Percentiles rank a stretch among this genome's conserved stretches.
Evolutionary conservation across 2,797 vertebrate genomes (phyloP).

Genomic region (Moxostoma hubbsi): DNA sequence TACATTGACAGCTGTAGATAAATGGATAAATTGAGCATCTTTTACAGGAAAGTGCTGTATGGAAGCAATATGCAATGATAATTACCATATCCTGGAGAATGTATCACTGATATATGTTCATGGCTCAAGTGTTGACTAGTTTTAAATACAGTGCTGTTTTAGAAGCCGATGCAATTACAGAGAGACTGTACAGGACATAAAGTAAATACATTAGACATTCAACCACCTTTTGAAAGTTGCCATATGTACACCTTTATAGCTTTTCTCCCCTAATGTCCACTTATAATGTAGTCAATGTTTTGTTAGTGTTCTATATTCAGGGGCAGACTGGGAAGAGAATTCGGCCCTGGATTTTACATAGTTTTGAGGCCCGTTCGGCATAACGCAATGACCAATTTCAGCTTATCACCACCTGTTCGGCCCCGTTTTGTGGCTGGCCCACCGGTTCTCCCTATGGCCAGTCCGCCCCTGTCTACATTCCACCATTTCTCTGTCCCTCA

Average conservation of each 20-base stretch:
- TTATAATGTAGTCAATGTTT: too few relatives aligned
- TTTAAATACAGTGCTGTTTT: not conserved
- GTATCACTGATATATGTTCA: not conserved
- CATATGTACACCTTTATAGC: not conserved
- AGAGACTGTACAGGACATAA: not conserved
- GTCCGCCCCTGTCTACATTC: too few relatives aligned
- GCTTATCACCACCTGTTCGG: too few relatives aligned
- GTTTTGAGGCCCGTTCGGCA: too few relatives aligned
- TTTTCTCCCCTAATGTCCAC: too few relatives aligned
- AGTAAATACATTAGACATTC: not conserved
- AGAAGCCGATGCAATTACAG: not conserved
- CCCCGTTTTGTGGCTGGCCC: too few relatives aligned
- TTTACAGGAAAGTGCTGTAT: conserved; percentile 7
- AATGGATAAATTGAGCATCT: conserved; percentile 17
- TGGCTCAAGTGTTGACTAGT: not conserved
- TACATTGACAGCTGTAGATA: conserved; percentile 47
- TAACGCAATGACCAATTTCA: too few relatives aligned
- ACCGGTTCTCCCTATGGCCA: too few relatives aligned
- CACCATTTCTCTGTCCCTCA: too few relatives aligned
- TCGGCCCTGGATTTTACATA: too few relatives aligned
- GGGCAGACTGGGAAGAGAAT: too few relatives aligned
- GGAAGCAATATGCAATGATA: conserved; percentile 1
- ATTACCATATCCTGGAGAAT: conserved; percentile 2
- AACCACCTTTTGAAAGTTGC: not conserved
- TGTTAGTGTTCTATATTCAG: too few relatives aligned